Base-by-base conservation (phyloP, 2,888 invertebrate species). In the Philaethria dido region DNA sequence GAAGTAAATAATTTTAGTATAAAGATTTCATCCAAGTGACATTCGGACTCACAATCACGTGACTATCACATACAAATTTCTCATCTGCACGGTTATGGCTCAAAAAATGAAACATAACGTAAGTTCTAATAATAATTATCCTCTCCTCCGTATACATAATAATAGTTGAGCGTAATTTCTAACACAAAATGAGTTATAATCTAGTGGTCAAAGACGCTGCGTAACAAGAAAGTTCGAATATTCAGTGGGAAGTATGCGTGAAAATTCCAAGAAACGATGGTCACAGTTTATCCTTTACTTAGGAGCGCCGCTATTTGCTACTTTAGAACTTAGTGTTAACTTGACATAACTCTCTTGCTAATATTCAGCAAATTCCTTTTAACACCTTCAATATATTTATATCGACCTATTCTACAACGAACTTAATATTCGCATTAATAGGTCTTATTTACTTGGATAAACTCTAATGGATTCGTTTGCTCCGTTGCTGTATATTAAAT, bases 211-310 rank as follows among this genome's bases (percentile, higher is more conserved):
- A 50, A 73, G 69, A 63, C 64, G 62, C 68, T 64, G 65, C 66
- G 65, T 57, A 25, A 62, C 60, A 64, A 67, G 67, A 72, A 81
- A 82, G 80, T 81, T 80, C 72, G 70, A 74, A 72, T 75, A 74
- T 77, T 77, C 77, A 70, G 68, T 70, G 73, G 69, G 77, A 85
- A 85, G 81, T 84, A 85, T 85, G 83, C 76, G 72, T 75, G 77
- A 78, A 77, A 78, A 80, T 81, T 75, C 76, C 80, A 80, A 83
- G 79, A 82, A 80, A 81, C 75, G 78, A 77, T 74, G 77, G 76
- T 67, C 76, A 67, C 70, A 71, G 70, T 72, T 69, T 62, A 70
- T 64, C 68, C 45, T 60, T 29, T 18, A 44, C 29, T 60, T 60
- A 18, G 60, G 18, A 64, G 64, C 61, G 48, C 60, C 55, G 59